These are phyloP conservation scores for Volucella zonaria DNA, from an alignment of 2,888 invertebrate species.

Conservation along the genomic window DNA sequence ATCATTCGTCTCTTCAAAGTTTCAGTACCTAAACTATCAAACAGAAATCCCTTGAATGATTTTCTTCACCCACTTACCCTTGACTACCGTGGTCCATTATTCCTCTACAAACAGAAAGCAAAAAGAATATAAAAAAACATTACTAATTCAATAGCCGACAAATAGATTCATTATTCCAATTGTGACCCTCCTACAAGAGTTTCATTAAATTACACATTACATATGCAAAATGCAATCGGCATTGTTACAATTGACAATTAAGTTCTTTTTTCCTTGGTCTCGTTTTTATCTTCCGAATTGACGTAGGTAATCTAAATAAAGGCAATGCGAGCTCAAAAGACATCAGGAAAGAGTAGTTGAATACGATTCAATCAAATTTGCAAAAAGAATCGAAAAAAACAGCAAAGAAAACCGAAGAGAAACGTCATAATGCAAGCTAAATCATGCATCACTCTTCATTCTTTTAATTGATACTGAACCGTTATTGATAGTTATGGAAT, in stretches of 20 bases:
- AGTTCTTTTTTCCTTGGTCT: slow-evolving; percentile 15
- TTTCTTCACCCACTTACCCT: background rate
- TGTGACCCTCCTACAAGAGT: slow-evolving; percentile 52
- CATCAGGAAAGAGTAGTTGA: slow-evolving; percentile 37
- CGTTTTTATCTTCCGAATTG: slow-evolving; percentile 18
- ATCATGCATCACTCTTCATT: slow-evolving; percentile 3
- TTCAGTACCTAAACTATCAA: background rate
- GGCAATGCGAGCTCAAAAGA: slow-evolving; percentile 18
- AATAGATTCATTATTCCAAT: slow-evolving; percentile 63
- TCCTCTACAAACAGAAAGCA: slow-evolving; percentile 6
- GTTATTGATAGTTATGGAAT: too few relatives aligned
- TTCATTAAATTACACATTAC: slow-evolving; percentile 65
- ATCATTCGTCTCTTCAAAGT: too few relatives aligned
- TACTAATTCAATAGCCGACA: slow-evolving; percentile 63
- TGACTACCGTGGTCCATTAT: slow-evolving; percentile 38
- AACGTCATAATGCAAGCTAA: background rate
- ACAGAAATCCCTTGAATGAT: background rate
- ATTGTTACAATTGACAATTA: slow-evolving; percentile 73
- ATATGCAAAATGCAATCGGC: slow-evolving; percentile 63
- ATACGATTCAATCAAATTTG: slow-evolving; percentile 63
- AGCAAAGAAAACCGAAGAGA: slow-evolving; percentile 1
- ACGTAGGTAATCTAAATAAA: slow-evolving; percentile 32
- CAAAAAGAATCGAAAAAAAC: slow-evolving; percentile 5
- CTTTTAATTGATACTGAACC: too few relatives aligned
- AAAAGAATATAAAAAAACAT: too few relatives aligned